A percentile compares a stretch with the other conserved stretches of the same genome.
Evolutionary conservation across 2,888 invertebrate genomes (phyloP).

Genomic region (Chrysodeixis includens): DNA sequence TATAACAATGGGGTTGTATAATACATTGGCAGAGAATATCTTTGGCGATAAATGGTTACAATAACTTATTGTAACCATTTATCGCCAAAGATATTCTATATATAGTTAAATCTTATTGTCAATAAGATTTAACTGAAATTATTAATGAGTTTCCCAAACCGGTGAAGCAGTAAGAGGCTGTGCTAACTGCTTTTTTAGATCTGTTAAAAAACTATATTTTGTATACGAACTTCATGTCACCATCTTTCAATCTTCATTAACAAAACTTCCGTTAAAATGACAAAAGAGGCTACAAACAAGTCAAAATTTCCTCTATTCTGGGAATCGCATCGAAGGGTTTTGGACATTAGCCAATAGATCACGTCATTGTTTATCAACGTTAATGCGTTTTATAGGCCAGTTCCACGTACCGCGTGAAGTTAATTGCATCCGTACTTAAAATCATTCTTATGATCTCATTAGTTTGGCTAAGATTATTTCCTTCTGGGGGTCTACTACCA

Average conservation of each 20-base stretch:
- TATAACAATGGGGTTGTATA: too few relatives aligned
- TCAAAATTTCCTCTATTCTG: slow-evolving; percentile 10
- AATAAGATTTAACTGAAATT: too few relatives aligned
- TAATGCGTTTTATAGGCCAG: slow-evolving; percentile 3
- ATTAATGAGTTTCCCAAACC: too few relatives aligned
- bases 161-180: too few relatives aligned
- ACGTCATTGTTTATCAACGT: slow-evolving; percentile 12
- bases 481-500: not conserved
- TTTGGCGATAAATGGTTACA: too few relatives aligned
- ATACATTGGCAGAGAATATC: too few relatives aligned
- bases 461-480: not conserved
- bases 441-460: slow-evolving; percentile 3
- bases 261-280: not conserved
- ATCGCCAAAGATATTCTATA: too few relatives aligned
- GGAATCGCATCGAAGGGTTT: slow-evolving; percentile 13
- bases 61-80: too few relatives aligned
- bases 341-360: slow-evolving; percentile 21
- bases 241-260: not conserved
- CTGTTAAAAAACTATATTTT: not conserved
- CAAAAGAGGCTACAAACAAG: not conserved
- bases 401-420: slow-evolving; percentile 7
- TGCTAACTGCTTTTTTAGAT: too few relatives aligned
- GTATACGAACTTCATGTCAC: not conserved
- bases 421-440: slow-evolving; percentile 9
- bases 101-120: too few relatives aligned